These are phyloP conservation scores for Podilymbus podiceps DNA, from an alignment of 2,113 vertebrate species.

Conservation along the genomic window DNA sequence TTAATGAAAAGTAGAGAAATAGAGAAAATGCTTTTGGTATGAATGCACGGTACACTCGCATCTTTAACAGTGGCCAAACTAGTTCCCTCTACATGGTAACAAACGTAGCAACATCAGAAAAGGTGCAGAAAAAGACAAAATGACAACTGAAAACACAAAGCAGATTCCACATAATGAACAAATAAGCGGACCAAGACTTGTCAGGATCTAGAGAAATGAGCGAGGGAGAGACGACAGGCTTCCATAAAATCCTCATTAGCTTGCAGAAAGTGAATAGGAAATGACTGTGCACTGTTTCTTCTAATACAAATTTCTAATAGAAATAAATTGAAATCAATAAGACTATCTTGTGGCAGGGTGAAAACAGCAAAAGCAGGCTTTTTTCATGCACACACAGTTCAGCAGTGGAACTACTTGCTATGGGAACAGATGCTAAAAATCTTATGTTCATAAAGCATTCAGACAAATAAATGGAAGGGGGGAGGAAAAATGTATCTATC, in stretches of 20 bases:
- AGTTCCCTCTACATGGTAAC: background rate
- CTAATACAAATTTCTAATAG: slow-evolving; percentile 35
- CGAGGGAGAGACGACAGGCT: background rate
- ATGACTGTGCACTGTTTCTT: background rate
- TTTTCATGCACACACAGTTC: background rate
- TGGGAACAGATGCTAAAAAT: background rate
- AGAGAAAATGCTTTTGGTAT: background rate
- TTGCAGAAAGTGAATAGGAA: slow-evolving; percentile 13
- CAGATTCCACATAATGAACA: background rate
- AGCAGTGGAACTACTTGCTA: background rate
- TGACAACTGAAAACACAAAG: background rate
- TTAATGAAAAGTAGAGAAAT: background rate
- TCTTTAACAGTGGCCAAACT: background rate
- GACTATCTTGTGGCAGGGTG: background rate
- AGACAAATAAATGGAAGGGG: background rate
- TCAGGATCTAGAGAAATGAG: background rate
- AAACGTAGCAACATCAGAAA: background rate
- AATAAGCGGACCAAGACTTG: background rate
- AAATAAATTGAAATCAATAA: background rate
- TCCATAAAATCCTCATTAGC: background rate
- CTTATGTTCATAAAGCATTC: background rate
- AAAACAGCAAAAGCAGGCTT: background rate
- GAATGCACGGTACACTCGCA: background rate
- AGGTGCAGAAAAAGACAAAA: background rate
- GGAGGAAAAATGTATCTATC: background rate